These are phyloP conservation scores for Agapornis roseicollis DNA, from an alignment of 2,113 vertebrate species.

Conservation along the genomic window DNA sequence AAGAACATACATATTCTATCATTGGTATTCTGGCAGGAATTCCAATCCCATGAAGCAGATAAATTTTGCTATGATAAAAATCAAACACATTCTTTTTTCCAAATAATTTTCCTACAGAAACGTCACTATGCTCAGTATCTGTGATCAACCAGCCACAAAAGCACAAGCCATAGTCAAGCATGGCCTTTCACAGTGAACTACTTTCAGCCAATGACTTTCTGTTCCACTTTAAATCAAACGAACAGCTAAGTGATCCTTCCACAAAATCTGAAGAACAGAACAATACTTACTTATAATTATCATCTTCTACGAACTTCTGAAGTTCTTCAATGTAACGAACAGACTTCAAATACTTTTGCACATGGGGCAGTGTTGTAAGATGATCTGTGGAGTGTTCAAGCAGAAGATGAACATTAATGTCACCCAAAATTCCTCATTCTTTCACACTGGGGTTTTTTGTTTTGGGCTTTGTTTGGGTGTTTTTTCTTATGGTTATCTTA, in stretches of 20 bases:
- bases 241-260: not conserved
- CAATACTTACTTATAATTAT: constrained; percentile 92
- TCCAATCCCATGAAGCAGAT: not conserved
- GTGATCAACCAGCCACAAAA: not conserved
- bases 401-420: not conserved
- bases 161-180: not conserved
- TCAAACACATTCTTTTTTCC: not conserved
- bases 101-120: not conserved
- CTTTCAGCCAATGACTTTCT: not conserved
- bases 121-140: not conserved
- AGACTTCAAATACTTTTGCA: constrained; percentile 94
- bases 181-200: not conserved
- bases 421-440: not conserved
- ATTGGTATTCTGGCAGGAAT: not conserved
- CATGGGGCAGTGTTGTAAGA: constrained; percentile 86
- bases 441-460: not conserved
- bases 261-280: not conserved
- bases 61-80: not conserved
- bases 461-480: not conserved
- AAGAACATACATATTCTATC: not conserved
- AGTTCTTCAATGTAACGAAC: constrained; percentile 95
- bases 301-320: constrained; percentile 95
- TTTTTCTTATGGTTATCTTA: not conserved
- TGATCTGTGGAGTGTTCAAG: constrained; percentile 75
- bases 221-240: not conserved